Conservation (phyloP, 1,140 invertebrate species). For the Harlomillsia oculata region DNA sequence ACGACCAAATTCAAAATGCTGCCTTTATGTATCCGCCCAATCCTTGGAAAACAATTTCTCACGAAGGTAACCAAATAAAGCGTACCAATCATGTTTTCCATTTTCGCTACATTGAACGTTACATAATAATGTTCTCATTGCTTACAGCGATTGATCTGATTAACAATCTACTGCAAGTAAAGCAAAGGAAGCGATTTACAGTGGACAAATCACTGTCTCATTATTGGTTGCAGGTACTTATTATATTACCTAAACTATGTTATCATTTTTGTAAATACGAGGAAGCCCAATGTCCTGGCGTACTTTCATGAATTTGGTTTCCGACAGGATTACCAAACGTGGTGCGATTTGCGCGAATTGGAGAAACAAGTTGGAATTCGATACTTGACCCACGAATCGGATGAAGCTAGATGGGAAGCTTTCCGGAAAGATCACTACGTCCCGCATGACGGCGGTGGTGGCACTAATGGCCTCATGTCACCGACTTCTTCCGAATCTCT, state of each 20-base stretch:
- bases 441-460: slow-evolving; percentile 17
- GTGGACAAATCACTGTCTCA: slow-evolving; percentile 93
- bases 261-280: neutral
- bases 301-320: slow-evolving; percentile 29
- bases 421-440: slow-evolving; percentile 38
- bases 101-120: neutral
- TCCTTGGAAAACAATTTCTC: slow-evolving; percentile 97
- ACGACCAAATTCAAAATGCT: slow-evolving; percentile 98
- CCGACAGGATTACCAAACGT: slow-evolving; percentile 89
- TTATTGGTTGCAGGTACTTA: slow-evolving; percentile 76
- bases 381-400: slow-evolving; percentile 78
- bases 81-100: neutral
- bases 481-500: slow-evolving; percentile 25
- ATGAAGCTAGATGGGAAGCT: slow-evolving; percentile 79
- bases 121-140: slow-evolving; percentile 14
- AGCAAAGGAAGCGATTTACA: slow-evolving; percentile 90
- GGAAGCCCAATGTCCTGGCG: neutral
- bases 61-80: slow-evolving; percentile 58
- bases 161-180: slow-evolving; percentile 95
- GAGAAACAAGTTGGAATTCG: slow-evolving; percentile 71
- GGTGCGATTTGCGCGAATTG: slow-evolving; percentile 82
- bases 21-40: slow-evolving; percentile 99
- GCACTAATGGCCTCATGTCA: slow-evolving; percentile 28
- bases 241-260: neutral
- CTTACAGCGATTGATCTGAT: slow-evolving; percentile 91